Conservation (phyloP, 2,797 vertebrate species). For the Nasua narica region DNA sequence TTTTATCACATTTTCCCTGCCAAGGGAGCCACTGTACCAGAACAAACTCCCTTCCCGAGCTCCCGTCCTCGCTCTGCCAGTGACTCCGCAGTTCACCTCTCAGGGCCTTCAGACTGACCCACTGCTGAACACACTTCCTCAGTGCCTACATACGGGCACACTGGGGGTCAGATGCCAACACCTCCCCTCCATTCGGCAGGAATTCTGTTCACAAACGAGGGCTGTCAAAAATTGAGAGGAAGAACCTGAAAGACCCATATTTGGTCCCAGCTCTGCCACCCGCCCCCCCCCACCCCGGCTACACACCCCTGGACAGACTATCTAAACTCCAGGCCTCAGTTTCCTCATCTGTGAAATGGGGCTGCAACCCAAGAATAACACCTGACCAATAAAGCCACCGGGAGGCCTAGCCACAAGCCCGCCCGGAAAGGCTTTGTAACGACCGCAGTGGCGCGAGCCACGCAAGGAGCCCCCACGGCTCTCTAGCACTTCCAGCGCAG, state of each 20-base stretch:
- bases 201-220: background rate
- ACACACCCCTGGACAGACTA: background rate
- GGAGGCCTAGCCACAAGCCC: background rate
- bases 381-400: background rate
- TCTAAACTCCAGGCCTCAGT: background rate
- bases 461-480: background rate
- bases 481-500: background rate
- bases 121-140: background rate
- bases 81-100: background rate
- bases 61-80: background rate
- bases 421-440: background rate
- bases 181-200: background rate
- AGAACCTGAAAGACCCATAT: background rate
- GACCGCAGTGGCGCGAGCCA: fast-evolving
- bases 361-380: background rate
- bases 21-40: background rate
- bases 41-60: background rate
- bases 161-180: background rate
- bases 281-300: background rate
- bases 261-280: background rate
- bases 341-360: background rate
- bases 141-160: background rate
- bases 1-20: conserved; percentile 4
- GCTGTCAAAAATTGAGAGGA: background rate
- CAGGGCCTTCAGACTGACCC: background rate